Evolutionary conservation across 2,113 vertebrate genomes (phyloP).

Genomic region (Pseudorectes ferrugineus): DNA sequence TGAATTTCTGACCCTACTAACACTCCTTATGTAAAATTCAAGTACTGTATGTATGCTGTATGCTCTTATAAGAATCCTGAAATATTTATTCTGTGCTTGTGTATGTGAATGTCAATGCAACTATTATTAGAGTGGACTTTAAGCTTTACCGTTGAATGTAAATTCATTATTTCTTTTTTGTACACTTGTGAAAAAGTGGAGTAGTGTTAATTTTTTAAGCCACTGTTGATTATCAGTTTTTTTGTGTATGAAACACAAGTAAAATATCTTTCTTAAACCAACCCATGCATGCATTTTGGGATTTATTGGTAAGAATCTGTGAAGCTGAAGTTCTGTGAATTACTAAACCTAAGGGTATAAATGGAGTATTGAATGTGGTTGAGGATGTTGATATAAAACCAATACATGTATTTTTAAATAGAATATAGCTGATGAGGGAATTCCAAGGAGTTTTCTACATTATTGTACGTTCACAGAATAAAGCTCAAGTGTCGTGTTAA

Average conservation of each 20-base stretch:
- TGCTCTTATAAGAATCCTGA: conserved; percentile 79
- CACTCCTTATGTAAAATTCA: conserved; percentile 75
- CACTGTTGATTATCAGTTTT: conserved; percentile 75
- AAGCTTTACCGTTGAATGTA: conserved; percentile 85
- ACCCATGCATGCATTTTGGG: conserved; percentile 72
- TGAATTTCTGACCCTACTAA: conserved; percentile 72
- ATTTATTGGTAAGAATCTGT: conserved; percentile 71
- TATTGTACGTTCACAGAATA: conserved; percentile 44
- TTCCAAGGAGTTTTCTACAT: conserved; percentile 9
- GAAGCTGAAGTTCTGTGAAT: conserved; percentile 52
- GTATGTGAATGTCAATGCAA: conserved; percentile 84
- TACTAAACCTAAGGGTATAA: conserved; percentile 40
- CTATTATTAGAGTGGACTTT: conserved; percentile 81
- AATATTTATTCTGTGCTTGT: conserved; percentile 85
- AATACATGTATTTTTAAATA: conserved; percentile 52
- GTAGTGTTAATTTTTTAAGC: conserved; percentile 77
- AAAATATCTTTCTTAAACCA: conserved; percentile 84
- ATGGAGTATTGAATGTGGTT: conserved; percentile 24
- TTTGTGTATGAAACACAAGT: conserved; percentile 82
- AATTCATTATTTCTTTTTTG: conserved; percentile 79
- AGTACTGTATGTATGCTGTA: conserved; percentile 83
- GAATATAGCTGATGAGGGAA: neutral
- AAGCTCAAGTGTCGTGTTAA: conserved; percentile 29
- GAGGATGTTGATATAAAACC: neutral
- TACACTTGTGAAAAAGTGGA: conserved; percentile 81